Conservation (phyloP, 1,140 invertebrate species). For the Pemphigus obesinymphae region DNA sequence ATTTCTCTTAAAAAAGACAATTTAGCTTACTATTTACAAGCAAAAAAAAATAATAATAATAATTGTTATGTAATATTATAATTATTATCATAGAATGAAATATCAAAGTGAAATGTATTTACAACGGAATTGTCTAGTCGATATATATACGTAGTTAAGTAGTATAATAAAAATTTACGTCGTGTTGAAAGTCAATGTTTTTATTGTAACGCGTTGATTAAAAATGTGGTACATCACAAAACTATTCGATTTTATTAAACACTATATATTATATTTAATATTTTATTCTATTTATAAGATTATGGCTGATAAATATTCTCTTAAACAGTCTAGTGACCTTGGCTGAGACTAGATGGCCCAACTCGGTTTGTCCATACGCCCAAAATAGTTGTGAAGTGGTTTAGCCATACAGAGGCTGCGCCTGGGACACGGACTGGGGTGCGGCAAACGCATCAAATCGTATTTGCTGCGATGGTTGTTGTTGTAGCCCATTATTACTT, state of each 20-base stretch:
- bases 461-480: neutral
- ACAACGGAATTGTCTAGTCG: constrained; percentile 33
- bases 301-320: constrained; percentile 23
- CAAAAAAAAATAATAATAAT: too few relatives aligned
- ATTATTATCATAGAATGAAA: neutral
- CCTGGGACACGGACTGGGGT: neutral
- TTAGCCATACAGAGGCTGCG: neutral
- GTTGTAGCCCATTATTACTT: neutral
- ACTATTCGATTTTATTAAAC: constrained; percentile 4
- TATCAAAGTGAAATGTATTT: constrained; percentile 22
- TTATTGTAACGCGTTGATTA: constrained; percentile 2
- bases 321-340: neutral
- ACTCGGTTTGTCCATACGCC: neutral
- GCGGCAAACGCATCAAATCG: constrained; percentile 17
- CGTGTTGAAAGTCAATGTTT: constrained; percentile 21
- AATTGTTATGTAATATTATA: constrained; percentile 33
- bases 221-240: constrained; percentile 1
- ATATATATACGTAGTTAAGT: constrained; percentile 17
- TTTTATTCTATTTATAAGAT: neutral
- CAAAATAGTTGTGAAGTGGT: too few relatives aligned
- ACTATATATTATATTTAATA: neutral
- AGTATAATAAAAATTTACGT: constrained; percentile 28
- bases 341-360: neutral
- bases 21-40: constrained; percentile 26
- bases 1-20: neutral